Conservation (phyloP, 2,888 invertebrate species). For the Mantis religiosa region DNA sequence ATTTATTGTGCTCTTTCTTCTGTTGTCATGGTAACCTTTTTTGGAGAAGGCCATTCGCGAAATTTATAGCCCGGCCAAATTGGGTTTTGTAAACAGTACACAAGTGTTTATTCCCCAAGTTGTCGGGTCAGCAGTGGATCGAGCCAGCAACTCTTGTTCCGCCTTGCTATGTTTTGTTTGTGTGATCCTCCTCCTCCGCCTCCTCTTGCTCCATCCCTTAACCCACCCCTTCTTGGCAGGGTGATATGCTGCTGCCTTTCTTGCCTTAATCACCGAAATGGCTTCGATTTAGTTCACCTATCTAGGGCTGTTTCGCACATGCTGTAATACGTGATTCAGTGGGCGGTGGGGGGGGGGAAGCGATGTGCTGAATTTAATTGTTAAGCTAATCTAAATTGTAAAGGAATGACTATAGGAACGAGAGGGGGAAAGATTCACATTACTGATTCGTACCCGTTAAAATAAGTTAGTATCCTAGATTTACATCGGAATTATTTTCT, state of each 20-base stretch:
- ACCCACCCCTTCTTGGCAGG: not conserved
- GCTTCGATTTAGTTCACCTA: not conserved
- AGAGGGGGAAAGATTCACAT: not conserved
- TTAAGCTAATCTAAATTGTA: not conserved
- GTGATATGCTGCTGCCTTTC: not conserved
- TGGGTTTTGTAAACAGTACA: slow-evolving; percentile 24
- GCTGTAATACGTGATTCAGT: not conserved
- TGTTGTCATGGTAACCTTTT: slow-evolving; percentile 19
- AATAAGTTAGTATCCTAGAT: not conserved
- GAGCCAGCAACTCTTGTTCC: not conserved
- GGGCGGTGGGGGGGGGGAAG: not conserved
- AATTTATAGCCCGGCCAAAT: slow-evolving; percentile 24
- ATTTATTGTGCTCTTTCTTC: slow-evolving; percentile 22
- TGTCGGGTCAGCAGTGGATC: slow-evolving; percentile 20
- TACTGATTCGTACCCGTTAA: not conserved
- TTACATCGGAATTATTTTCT: not conserved
- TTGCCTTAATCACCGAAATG: not conserved
- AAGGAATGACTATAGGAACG: not conserved
- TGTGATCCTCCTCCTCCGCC: not conserved
- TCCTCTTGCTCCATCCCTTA: not conserved
- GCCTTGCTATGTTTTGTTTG: not conserved
- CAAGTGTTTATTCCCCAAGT: slow-evolving; percentile 26
- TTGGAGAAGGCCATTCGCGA: slow-evolving; percentile 21
- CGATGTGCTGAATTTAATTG: not conserved
- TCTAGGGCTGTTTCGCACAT: not conserved